A percentile compares a stretch with the other conserved stretches of the same genome.
These are phyloP conservation scores for Grallaria varia DNA, from an alignment of 2,113 vertebrate genomes.

Conservation along the genomic window DNA sequence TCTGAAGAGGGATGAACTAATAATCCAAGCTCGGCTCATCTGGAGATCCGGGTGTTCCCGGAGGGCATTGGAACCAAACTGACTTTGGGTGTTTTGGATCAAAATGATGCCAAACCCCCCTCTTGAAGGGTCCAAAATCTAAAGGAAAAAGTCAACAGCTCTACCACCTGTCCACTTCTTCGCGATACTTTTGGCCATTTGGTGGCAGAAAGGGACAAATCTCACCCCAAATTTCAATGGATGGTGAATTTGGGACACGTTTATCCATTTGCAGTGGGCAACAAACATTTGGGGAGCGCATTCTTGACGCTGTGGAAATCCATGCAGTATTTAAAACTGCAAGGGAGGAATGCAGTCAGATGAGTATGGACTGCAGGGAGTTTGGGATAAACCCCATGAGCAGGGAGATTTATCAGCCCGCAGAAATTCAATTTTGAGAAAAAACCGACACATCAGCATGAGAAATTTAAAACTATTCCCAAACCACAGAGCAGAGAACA, in stretches of 20 bases:
- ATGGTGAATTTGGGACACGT: accelerated
- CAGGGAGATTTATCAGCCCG: neutral
- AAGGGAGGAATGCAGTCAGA: neutral
- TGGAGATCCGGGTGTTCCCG: neutral
- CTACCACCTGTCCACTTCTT: neutral
- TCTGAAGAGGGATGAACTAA: conserved; percentile 39
- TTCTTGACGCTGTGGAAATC: neutral
- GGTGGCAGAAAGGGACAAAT: accelerated
- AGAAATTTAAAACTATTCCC: neutral
- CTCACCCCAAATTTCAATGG: neutral
- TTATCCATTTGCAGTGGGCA: accelerated
- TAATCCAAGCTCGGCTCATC: conserved; percentile 14
- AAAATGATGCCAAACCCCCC: neutral
- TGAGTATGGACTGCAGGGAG: neutral
- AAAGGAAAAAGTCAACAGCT: neutral
- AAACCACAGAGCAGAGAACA: neutral
- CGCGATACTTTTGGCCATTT: neutral
- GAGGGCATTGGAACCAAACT: conserved; percentile 1
- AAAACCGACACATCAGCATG: neutral
- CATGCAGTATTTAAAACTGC: neutral
- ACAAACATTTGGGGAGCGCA: neutral
- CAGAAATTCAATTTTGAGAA: neutral
- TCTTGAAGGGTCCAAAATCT: neutral
- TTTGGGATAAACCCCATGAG: neutral
- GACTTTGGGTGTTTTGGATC: neutral